These are phyloP conservation scores for Agonopterix alstromeriana DNA, from an alignment of 2,888 invertebrate genomes.

Conservation along the genomic window DNA sequence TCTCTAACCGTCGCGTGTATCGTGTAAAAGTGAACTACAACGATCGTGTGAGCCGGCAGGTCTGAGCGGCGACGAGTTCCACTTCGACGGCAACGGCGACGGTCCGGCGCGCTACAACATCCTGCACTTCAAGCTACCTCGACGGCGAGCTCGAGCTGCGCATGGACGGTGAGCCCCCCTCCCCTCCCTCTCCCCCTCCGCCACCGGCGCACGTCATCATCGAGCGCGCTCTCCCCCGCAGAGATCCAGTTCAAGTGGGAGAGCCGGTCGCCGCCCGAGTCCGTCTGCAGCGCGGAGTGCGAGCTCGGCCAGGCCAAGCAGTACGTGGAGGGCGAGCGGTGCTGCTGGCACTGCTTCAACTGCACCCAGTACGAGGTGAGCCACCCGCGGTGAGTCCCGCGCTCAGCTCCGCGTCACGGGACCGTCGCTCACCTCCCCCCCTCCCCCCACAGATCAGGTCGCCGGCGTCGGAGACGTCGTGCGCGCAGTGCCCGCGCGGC, in stretches of 20 bases:
- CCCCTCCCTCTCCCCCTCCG: background rate
- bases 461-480: slow-evolving; percentile 86
- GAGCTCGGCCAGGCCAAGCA: slow-evolving; percentile 93
- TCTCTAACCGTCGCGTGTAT: background rate
- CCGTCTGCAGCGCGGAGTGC: slow-evolving; percentile 94
- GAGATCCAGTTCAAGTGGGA: slow-evolving; percentile 90
- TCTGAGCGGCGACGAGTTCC: slow-evolving; percentile 91
- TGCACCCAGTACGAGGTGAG: slow-evolving; percentile 72
- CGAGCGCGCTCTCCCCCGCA: slow-evolving; percentile 28
- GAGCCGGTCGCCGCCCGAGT: slow-evolving; percentile 87
- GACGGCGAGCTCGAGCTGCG: slow-evolving; percentile 87
- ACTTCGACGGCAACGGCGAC: slow-evolving; percentile 92
- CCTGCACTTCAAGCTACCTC: slow-evolving; percentile 93
- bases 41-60: slow-evolving; percentile 71
- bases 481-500: slow-evolving; percentile 87
- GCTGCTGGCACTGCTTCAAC: slow-evolving; percentile 93
- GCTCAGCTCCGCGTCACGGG: background rate
- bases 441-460: slow-evolving; percentile 81
- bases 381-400: background rate
- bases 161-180: slow-evolving; percentile 80
- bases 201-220: background rate
- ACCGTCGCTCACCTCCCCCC: background rate
- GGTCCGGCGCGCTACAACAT: slow-evolving; percentile 97
- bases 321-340: slow-evolving; percentile 94
- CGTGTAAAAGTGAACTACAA: too few relatives aligned